Evolutionary conservation across 2,797 vertebrate genomes (phyloP).

Genomic region (Gymnoscopelus braueri): DNA sequence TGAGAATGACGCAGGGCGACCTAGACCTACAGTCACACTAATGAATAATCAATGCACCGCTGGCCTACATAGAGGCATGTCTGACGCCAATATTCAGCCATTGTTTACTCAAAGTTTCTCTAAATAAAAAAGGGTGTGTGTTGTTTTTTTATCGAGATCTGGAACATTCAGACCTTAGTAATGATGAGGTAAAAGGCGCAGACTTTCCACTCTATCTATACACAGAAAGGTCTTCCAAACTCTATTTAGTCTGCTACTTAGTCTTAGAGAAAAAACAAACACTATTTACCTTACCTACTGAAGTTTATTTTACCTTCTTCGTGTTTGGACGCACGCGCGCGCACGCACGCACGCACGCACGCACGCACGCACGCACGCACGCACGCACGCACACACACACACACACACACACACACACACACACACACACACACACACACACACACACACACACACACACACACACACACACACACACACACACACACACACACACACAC

Average conservation of each 20-base stretch:
- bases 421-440: too few species aligned
- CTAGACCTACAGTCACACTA: background rate
- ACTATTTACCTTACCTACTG: too few species aligned
- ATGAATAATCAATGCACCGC: background rate
- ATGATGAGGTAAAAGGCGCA: background rate
- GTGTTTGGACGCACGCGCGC: background rate
- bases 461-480: too few species aligned
- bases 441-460: too few species aligned
- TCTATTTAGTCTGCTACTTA: too few species aligned
- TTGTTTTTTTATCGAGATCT: background rate
- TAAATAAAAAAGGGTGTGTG: background rate
- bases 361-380: background rate
- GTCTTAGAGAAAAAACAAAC: too few species aligned
- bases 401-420: background rate
- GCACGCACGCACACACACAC: background rate
- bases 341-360: background rate
- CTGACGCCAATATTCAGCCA: background rate
- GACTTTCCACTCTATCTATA: background rate
- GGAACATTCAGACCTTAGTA: background rate
- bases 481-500: too few species aligned
- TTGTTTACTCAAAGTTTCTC: background rate
- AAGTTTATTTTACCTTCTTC: too few species aligned
- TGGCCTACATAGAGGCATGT: slow-evolving; percentile 15
- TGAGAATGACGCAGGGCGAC: slow-evolving; percentile 1
- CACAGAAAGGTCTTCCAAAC: too few species aligned